Evolutionary conservation across 2,113 vertebrate genomes (phyloP).

Genomic region (Meles meles): DNA sequence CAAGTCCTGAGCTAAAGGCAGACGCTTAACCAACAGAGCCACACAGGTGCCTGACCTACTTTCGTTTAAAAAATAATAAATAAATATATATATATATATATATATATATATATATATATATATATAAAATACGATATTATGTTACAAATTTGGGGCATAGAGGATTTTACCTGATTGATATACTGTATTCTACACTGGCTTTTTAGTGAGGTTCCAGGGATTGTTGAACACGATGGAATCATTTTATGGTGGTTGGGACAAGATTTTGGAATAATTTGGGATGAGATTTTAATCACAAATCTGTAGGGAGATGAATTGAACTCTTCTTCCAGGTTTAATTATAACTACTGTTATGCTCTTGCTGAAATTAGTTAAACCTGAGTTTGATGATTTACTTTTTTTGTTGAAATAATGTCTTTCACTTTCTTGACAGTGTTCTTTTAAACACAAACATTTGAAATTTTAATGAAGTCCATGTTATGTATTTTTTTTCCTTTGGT

Average conservation of each 20-base stretch:
- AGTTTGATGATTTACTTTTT: neutral
- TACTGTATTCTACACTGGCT: neutral
- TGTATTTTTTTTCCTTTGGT: neutral
- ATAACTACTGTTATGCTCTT: neutral
- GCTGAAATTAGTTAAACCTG: conserved; percentile 14
- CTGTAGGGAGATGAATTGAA: conserved; percentile 21
- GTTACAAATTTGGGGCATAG: neutral
- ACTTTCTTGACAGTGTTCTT: neutral
- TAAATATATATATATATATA: no score
- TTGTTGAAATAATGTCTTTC: conserved; percentile 33
- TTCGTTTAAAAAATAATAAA: neutral
- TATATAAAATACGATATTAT: neutral
- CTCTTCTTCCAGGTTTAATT: conserved; percentile 24
- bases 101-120: no score
- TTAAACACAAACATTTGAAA: neutral
- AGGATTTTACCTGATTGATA: neutral
- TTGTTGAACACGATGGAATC: neutral
- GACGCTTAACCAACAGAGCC: no score
- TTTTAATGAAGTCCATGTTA: neutral
- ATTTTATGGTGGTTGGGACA: neutral
- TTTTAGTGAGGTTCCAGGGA: conserved; percentile 1
- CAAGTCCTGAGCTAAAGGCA: no score
- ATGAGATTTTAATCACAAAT: conserved; percentile 35
- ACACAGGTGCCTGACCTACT: no score
- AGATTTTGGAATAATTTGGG: conserved; percentile 15